phyloP scores from a whole-genome alignment of 2,113 vertebrate species.

The Scopus umbretta region DNA sequence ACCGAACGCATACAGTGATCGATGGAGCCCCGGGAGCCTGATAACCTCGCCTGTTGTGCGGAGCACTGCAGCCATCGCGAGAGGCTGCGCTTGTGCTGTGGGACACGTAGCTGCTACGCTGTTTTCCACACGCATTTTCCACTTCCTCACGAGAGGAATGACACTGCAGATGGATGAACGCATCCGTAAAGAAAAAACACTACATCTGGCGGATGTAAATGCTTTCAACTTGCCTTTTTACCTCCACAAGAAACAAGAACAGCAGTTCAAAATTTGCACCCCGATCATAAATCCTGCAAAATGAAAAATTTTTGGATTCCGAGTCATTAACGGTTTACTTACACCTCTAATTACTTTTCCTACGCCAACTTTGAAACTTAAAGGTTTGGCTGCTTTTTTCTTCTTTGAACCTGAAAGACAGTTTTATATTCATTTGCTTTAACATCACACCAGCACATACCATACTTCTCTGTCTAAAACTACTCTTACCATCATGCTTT shows the following conservation, averaged over 20 bases:
- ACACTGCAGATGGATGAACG: background rate
- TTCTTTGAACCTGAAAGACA: slow-evolving; percentile 86
- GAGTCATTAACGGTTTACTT: slow-evolving; percentile 27
- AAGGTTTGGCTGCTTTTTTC: slow-evolving; percentile 90
- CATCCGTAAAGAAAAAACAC: fast-evolving
- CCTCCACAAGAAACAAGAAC: background rate
- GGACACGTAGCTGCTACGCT: fast-evolving
- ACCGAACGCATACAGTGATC: fast-evolving
- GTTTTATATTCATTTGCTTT: background rate
- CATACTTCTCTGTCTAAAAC: background rate
- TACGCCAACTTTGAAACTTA: slow-evolving; percentile 92
- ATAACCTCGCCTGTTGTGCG: background rate
- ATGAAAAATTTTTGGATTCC: fast-evolving
- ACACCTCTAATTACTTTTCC: slow-evolving; percentile 96
- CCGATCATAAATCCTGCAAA: fast-evolving
- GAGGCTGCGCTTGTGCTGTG: background rate
- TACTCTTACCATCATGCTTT: fast-evolving
- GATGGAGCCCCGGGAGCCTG: background rate
- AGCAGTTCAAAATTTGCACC: background rate
- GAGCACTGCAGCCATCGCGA: fast-evolving
- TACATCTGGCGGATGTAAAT: fast-evolving
- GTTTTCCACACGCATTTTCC: fast-evolving
- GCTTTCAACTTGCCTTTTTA: background rate
- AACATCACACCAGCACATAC: background rate
- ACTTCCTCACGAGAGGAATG: fast-evolving